phyloP scores from a whole-genome alignment of 2,113 vertebrate species.

The Campylomormyrus numenius region DNA sequence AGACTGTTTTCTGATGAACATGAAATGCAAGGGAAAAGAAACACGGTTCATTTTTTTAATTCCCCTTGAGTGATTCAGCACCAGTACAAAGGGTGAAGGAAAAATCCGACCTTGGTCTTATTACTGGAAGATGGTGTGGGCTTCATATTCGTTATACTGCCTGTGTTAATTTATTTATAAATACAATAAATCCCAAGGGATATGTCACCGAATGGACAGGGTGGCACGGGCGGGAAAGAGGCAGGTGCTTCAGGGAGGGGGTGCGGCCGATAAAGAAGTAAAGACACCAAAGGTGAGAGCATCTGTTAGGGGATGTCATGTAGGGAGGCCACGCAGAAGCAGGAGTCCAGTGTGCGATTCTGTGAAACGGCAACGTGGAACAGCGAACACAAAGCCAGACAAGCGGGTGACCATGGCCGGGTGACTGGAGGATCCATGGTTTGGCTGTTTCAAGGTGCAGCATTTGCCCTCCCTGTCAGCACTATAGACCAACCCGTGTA shows the following conservation, averaged over 20 bases:
- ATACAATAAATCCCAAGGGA: background rate
- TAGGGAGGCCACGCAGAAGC: constrained; percentile 92
- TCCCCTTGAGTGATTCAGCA: background rate
- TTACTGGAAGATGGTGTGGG: too few species aligned
- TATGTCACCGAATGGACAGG: constrained; percentile 66
- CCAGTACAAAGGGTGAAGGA: background rate
- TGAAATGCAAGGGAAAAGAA: background rate
- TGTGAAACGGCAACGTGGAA: constrained; percentile 72
- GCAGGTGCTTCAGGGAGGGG: constrained; percentile 58
- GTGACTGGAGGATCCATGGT: constrained; percentile 96
- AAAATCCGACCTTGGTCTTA: background rate
- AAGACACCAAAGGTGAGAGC: constrained; percentile 79
- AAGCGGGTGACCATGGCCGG: constrained; percentile 71
- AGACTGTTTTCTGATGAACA: background rate
- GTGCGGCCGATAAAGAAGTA: constrained; percentile 69
- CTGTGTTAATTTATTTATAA: background rate
- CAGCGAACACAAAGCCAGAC: constrained; percentile 95
- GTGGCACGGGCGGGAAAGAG: constrained; percentile 59
- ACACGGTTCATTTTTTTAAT: background rate
- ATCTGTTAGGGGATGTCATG: constrained; percentile 86
- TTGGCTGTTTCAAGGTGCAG: constrained; percentile 94
- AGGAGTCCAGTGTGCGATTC: constrained; percentile 82
- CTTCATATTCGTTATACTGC: background rate
- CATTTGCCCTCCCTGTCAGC: constrained; percentile 78
- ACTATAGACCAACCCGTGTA: constrained; percentile 92